A percentile compares a stretch with the other conserved stretches of the same genome.
Conservation (phyloP, 2,888 invertebrate species). For the Tenthredo livida region DNA sequence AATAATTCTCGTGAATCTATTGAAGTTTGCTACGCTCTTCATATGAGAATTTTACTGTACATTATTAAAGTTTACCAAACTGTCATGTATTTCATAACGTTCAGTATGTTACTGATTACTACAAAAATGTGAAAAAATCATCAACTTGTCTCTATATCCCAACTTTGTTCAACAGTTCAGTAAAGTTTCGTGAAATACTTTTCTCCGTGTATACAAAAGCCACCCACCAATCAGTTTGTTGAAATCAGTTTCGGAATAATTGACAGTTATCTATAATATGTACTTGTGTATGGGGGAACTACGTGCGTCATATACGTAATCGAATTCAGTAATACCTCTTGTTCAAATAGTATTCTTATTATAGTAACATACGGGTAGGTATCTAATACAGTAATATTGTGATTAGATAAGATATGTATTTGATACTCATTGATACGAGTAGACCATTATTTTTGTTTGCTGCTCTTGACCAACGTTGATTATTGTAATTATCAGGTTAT, state of each 20-base stretch:
- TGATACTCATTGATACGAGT: background rate
- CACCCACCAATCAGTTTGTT: too few species aligned
- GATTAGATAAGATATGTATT: slow-evolving; percentile 8
- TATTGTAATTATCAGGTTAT: background rate
- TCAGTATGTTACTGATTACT: too few species aligned
- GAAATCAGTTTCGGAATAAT: background rate
- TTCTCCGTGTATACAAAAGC: too few species aligned
- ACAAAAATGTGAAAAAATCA: too few species aligned
- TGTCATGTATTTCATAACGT: too few species aligned
- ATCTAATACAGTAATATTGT: background rate
- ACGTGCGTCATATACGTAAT: background rate
- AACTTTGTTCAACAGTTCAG: too few species aligned
- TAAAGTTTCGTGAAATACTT: too few species aligned
- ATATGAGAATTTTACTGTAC: too few species aligned
- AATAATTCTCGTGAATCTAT: too few species aligned
- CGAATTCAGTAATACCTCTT: background rate
- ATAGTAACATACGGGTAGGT: background rate
- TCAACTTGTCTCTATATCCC: too few species aligned
- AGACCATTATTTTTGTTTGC: background rate
- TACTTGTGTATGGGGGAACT: background rate
- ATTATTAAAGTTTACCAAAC: too few species aligned
- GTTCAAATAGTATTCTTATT: background rate
- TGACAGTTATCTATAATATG: background rate
- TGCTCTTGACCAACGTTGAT: background rate
- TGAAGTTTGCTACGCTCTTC: too few species aligned